Conservation (phyloP, 2,797 vertebrate species). For the Siniperca undulata region DNA sequence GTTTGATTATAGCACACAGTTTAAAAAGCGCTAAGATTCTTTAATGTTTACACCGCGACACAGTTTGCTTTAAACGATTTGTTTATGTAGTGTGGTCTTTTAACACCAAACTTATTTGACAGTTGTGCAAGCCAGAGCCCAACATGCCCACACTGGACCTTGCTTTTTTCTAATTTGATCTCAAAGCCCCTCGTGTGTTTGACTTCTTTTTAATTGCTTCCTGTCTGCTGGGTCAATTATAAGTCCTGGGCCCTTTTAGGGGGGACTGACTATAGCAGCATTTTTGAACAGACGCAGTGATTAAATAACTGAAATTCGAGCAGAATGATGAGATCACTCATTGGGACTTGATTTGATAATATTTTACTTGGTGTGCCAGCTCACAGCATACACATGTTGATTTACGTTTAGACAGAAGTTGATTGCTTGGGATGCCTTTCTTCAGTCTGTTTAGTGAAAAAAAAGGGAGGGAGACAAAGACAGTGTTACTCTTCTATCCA, state of each 20-base stretch:
- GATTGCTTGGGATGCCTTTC: constrained; percentile 50
- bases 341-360: constrained; percentile 72
- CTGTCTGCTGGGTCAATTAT: constrained; percentile 85
- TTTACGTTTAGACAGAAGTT: constrained; percentile 56
- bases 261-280: constrained; percentile 45
- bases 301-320: constrained; percentile 81
- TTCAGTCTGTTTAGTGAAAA: constrained; percentile 51
- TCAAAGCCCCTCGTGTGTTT: constrained; percentile 84
- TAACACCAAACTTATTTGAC: constrained; percentile 87
- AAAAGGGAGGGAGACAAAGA: constrained; percentile 44
- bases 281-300: constrained; percentile 67
- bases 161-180: constrained; percentile 81
- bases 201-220: constrained; percentile 87
- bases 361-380: constrained; percentile 68
- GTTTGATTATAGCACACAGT: constrained; percentile 51
- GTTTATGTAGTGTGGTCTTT: constrained; percentile 83
- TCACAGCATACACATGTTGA: constrained; percentile 58
- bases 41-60: constrained; percentile 72
- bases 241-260: constrained; percentile 70
- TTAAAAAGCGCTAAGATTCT: constrained; percentile 53
- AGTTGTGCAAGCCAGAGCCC: constrained; percentile 87
- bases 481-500: constrained; percentile 60
- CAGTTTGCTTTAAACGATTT: constrained; percentile 81
- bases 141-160: constrained; percentile 68
- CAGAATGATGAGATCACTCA: constrained; percentile 75